Conservation (phyloP, 2,888 invertebrate species). For the Sthenelais limicola region DNA sequence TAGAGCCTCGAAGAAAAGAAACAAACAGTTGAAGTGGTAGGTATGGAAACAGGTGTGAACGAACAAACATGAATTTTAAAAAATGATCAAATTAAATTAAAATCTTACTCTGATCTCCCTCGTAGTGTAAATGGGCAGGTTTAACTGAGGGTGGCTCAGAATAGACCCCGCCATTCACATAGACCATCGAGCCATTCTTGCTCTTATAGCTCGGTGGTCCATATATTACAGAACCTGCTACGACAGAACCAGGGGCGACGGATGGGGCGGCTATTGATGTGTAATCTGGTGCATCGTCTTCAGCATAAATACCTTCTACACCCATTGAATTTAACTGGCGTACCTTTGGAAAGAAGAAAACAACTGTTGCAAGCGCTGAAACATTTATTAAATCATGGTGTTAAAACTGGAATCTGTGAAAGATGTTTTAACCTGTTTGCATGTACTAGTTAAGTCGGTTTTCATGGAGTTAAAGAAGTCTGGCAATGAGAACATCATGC, state of each 20-base stretch:
- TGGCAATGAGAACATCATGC: too few species aligned
- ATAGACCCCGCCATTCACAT: slow-evolving; percentile 57
- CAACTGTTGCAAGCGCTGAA: too few species aligned
- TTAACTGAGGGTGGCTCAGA: slow-evolving; percentile 51
- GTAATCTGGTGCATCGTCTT: slow-evolving; percentile 57
- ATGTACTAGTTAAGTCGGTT: too few species aligned
- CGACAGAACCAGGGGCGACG: slow-evolving; percentile 48
- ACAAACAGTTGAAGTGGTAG: too few species aligned
- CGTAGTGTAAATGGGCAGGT: slow-evolving; percentile 48
- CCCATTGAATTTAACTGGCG: slow-evolving; percentile 93
- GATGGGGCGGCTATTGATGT: slow-evolving; percentile 54
- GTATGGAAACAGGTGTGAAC: too few species aligned
- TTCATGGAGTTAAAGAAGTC: too few species aligned
- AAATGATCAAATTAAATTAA: too few species aligned
- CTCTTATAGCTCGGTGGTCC: slow-evolving; percentile 67
- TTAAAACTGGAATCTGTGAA: too few species aligned
- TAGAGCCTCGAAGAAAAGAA: too few species aligned
- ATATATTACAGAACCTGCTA: slow-evolving; percentile 42
- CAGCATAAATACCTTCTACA: slow-evolving; percentile 80
- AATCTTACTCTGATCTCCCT: slow-evolving; percentile 57
- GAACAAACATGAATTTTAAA: too few species aligned
- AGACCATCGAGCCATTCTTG: slow-evolving; percentile 58
- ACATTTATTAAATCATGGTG: too few species aligned
- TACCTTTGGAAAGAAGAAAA: slow-evolving; percentile 73
- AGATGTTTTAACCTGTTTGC: too few species aligned